phyloP scores from a whole-genome alignment of 2,797 vertebrate species.

The Xiphorhynchus erythropygius region DNA sequence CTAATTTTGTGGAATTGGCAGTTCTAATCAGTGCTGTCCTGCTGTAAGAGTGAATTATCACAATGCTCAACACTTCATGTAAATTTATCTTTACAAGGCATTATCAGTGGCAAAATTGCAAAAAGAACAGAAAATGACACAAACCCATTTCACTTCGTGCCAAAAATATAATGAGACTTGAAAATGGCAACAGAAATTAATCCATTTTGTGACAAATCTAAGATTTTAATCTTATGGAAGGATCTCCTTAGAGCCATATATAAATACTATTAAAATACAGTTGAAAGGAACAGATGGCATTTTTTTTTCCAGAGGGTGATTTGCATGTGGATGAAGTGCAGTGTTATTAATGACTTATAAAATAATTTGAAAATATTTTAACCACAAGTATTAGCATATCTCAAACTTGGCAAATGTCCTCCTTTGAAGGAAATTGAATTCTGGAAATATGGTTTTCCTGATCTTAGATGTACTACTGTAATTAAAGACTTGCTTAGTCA shows the following conservation, averaged over 20 bases:
- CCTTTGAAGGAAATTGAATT: neutral
- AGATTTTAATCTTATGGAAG: neutral
- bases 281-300: constrained; percentile 35
- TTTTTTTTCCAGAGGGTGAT: neutral
- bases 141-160: neutral
- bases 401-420: neutral
- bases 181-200: constrained; percentile 19
- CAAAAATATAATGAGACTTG: constrained; percentile 20
- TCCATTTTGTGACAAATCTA: constrained; percentile 18
- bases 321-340: constrained; percentile 14
- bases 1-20: neutral
- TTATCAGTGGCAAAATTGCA: neutral
- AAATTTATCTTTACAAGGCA: neutral
- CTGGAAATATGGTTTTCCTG: neutral
- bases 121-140: neutral
- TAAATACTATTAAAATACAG: neutral
- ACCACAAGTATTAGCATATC: constrained; percentile 10
- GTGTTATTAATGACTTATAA: constrained; percentile 48
- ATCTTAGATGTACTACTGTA: neutral
- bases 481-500: neutral
- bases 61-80: neutral
- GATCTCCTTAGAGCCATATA: neutral
- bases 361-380: constrained; percentile 39
- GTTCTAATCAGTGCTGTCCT: neutral
- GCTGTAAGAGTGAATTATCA: neutral